Evolutionary conservation across 2,797 vertebrate genomes (phyloP).

Genomic region (Martes flavigula): DNA sequence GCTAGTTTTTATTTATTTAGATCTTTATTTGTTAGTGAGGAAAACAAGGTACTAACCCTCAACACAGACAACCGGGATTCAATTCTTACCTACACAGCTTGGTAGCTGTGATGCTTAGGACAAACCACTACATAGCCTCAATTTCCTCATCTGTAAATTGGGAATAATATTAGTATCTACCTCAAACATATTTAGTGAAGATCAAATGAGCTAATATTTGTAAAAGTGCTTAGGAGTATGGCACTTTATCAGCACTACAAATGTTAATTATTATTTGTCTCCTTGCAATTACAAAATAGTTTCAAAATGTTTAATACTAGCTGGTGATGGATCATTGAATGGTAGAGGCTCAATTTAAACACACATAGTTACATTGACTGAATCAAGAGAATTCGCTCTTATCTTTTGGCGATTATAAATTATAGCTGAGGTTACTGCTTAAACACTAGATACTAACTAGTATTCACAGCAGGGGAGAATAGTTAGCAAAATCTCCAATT

Average conservation of each 20-base stretch:
- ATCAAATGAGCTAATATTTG: neutral
- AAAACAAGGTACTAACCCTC: neutral
- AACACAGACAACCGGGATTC: neutral
- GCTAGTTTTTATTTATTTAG: neutral
- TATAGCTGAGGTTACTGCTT: constrained; percentile 35
- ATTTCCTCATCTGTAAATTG: neutral
- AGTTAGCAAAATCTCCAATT: constrained; percentile 67
- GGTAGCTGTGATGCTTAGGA: neutral
- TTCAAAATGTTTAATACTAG: neutral
- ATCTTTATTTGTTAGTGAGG: neutral
- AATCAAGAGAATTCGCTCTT: neutral
- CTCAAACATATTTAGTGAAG: neutral
- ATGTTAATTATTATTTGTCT: neutral
- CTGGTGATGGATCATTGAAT: constrained; percentile 28
- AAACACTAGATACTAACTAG: constrained; percentile 25
- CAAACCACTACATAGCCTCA: neutral
- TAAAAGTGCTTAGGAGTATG: neutral
- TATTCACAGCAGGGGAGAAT: constrained; percentile 63
- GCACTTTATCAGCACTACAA: neutral
- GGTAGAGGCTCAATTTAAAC: neutral
- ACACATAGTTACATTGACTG: neutral
- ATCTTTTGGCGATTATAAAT: constrained; percentile 56
- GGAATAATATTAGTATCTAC: neutral
- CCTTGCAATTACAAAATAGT: neutral
- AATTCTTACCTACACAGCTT: neutral